phyloP scores from a whole-genome alignment of 2,113 vertebrate genomes.

The Siphamia tubifer region DNA sequence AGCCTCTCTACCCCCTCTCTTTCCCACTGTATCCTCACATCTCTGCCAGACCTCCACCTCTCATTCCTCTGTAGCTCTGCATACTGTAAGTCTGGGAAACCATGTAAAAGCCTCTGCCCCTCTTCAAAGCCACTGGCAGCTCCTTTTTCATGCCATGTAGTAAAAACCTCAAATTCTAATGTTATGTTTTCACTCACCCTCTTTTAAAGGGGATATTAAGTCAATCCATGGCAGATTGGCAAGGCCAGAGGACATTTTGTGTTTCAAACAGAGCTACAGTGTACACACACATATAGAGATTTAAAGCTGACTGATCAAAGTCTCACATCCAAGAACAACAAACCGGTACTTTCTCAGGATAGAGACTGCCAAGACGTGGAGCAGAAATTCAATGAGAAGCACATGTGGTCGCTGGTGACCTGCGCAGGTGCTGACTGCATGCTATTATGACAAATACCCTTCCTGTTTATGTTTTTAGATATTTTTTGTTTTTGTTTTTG shows the following conservation, averaged over 20 bases:
- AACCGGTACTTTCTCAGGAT: conserved; percentile 52
- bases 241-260: conserved; percentile 3
- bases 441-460: conserved; percentile 11
- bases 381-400: conserved; percentile 48
- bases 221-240: conserved; percentile 37
- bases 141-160: conserved; percentile 43
- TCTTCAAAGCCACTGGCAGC: conserved; percentile 24
- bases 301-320: conserved; percentile 62
- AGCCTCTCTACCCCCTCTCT: neutral
- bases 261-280: conserved; percentile 23
- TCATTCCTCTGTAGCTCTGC: neutral
- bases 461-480: neutral
- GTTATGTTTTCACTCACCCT: conserved; percentile 33
- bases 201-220: conserved; percentile 41
- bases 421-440: conserved; percentile 47
- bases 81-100: conserved; percentile 10
- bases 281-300: neutral
- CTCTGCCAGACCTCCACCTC: conserved; percentile 3
- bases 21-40: conserved; percentile 1
- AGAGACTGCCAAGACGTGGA: conserved; percentile 22
- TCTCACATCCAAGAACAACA: conserved; percentile 75
- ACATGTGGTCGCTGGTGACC: conserved; percentile 36
- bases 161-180: conserved; percentile 36
- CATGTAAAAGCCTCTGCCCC: neutral
- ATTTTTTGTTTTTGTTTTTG: no score